phyloP scores from a whole-genome alignment of 1,140 invertebrate species.

The Nebria ingens region DNA sequence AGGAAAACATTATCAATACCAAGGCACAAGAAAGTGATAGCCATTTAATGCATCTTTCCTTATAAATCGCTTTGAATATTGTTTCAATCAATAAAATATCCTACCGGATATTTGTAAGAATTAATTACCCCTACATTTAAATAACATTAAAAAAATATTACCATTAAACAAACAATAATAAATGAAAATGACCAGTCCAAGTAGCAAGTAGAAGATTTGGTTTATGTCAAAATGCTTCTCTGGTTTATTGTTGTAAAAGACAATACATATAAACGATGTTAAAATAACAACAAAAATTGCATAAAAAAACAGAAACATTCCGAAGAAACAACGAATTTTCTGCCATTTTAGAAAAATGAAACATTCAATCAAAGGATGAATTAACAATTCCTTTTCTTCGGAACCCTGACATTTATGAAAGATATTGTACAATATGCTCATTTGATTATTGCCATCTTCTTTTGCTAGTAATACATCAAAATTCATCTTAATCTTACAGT shows the following conservation, averaged over 20 bases:
- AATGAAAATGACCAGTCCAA: too few species aligned
- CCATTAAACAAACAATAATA: too few species aligned
- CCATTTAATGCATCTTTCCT: background rate
- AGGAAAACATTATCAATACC: too few species aligned
- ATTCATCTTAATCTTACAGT: slow-evolving; percentile 38
- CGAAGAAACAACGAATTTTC: slow-evolving; percentile 38
- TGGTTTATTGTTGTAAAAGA: too few species aligned
- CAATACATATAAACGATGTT: too few species aligned
- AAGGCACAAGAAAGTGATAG: background rate
- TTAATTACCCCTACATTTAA: too few species aligned
- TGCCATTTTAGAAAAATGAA: slow-evolving; percentile 47
- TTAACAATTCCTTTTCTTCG: slow-evolving; percentile 36
- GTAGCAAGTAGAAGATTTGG: too few species aligned
- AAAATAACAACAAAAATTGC: slow-evolving; percentile 36
- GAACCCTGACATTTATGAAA: slow-evolving; percentile 38
- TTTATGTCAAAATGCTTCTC: too few species aligned
- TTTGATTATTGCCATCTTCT: slow-evolving; percentile 33
- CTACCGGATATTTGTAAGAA: too few species aligned
- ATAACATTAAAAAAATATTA: too few species aligned
- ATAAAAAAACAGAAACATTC: slow-evolving; percentile 38
- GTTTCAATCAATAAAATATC: background rate
- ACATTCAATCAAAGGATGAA: slow-evolving; percentile 43
- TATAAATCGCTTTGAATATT: too few species aligned
- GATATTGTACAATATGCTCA: slow-evolving; percentile 41
- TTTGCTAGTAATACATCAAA: slow-evolving; percentile 37